Evolutionary conservation across 2,113 vertebrate genomes (phyloP).

Genomic region (Neoarius graeffei): DNA sequence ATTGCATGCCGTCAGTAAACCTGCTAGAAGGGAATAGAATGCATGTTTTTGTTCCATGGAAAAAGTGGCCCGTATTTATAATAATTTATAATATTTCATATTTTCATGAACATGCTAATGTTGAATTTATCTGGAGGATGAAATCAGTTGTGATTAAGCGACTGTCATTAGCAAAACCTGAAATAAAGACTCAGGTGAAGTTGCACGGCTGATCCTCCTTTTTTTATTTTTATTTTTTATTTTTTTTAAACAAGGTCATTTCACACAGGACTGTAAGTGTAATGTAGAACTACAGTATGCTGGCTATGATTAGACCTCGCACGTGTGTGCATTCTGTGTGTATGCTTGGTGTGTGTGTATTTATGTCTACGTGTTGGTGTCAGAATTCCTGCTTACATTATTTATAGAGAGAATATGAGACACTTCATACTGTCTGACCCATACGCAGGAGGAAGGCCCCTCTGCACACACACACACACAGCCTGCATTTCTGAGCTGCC

Average conservation of each 20-base stretch:
- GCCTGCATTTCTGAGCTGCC: conserved; percentile 10
- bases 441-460: conserved; percentile 19
- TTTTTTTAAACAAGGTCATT: conserved; percentile 1
- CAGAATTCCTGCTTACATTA: conserved; percentile 20
- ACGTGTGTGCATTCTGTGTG: conserved; percentile 2
- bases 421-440: conserved; percentile 17
- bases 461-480: conserved; percentile 24
- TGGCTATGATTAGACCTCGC: conserved; percentile 7
- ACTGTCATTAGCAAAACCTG: background rate
- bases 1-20: too few relatives aligned
- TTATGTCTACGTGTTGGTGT: conserved; percentile 9
- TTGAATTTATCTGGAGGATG: background rate
- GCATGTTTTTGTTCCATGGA: too few relatives aligned
- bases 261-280: background rate
- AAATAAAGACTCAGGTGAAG: background rate
- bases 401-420: conserved; percentile 44
- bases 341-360: background rate
- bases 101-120: background rate
- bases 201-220: background rate
- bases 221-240: too few relatives aligned
- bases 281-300: background rate
- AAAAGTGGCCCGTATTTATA: too few relatives aligned
- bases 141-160: background rate
- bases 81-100: too few relatives aligned
- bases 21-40: too few relatives aligned